Percentiles rank a stretch among this genome's conserved stretches.
These are phyloP conservation scores for Subacronicta megacephala DNA, from an alignment of 2,888 invertebrate species.

Conservation along the genomic window DNA sequence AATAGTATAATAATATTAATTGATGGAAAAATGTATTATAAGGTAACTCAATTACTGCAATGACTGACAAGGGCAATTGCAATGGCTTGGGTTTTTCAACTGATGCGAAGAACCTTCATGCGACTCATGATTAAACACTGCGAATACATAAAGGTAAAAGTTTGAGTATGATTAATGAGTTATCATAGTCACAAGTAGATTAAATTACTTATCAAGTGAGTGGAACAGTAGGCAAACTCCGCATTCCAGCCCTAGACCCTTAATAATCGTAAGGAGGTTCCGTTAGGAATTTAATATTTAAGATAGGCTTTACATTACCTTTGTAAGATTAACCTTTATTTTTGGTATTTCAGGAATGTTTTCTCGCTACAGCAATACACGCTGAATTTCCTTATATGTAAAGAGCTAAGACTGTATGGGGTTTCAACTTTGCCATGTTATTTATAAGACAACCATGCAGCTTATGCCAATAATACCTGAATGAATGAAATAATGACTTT, in stretches of 20 bases:
- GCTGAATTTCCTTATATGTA: constrained; percentile 29
- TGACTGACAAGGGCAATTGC: no score
- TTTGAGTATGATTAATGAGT: constrained; percentile 43
- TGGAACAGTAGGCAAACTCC: constrained; percentile 40
- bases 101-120: no score
- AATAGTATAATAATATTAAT: no score
- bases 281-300: constrained; percentile 46
- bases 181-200: constrained; percentile 42
- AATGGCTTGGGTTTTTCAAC: no score
- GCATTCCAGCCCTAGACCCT: constrained; percentile 39
- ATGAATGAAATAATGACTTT: no score
- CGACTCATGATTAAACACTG: constrained; percentile 21
- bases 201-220: constrained; percentile 45
- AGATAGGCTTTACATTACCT: constrained; percentile 16
- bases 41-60: no score
- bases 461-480: constrained; percentile 14
- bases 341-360: constrained; percentile 23
- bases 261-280: constrained; percentile 19
- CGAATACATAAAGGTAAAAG: constrained; percentile 29
- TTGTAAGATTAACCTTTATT: constrained; percentile 14
- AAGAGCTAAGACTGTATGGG: constrained; percentile 16
- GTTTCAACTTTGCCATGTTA: constrained; percentile 26
- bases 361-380: constrained; percentile 7
- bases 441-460: constrained; percentile 23
- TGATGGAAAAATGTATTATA: no score